Evolutionary conservation across 1,140 invertebrate species (phyloP).

Genomic region (Bombus polaris): DNA sequence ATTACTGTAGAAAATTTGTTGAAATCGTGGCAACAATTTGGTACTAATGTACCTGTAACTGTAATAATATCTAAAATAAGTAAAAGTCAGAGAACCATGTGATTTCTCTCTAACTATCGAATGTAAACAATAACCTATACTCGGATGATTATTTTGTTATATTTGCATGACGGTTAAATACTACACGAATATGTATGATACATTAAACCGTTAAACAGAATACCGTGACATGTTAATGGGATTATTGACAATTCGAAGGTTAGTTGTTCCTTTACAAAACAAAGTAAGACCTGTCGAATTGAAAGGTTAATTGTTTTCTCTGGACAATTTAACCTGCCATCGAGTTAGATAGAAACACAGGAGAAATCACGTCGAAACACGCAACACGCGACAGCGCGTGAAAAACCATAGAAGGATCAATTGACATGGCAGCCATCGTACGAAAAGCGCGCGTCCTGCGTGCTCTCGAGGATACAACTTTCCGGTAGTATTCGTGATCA

Average conservation of each 20-base stretch:
- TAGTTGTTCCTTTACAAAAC: not conserved
- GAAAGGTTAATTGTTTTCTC: not conserved
- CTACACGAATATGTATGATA: not conserved
- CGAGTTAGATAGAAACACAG: not conserved
- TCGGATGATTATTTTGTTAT: not conserved
- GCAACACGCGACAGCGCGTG: not conserved
- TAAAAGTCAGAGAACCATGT: conserved; percentile 17
- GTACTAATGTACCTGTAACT: not conserved
- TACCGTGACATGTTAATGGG: not conserved
- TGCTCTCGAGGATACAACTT: conserved; percentile 49
- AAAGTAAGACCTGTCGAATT: not conserved
- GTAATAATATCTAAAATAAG: not conserved
- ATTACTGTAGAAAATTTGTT: no score
- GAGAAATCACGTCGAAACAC: not conserved
- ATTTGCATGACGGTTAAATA: not conserved
- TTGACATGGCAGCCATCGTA: conserved; percentile 80
- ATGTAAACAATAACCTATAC: conserved; percentile 53
- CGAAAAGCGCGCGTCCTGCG: conserved; percentile 80
- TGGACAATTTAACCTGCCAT: not conserved
- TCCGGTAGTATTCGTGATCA: conserved; percentile 32
- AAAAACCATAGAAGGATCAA: conserved; percentile 48
- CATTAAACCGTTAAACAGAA: not conserved
- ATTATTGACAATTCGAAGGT: conserved; percentile 38
- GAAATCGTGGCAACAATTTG: no score
- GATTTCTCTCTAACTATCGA: not conserved